Percentiles rank a stretch among this genome's conserved stretches.
Conservation (phyloP, 2,113 vertebrate species). For the Hyaena hyaena region DNA sequence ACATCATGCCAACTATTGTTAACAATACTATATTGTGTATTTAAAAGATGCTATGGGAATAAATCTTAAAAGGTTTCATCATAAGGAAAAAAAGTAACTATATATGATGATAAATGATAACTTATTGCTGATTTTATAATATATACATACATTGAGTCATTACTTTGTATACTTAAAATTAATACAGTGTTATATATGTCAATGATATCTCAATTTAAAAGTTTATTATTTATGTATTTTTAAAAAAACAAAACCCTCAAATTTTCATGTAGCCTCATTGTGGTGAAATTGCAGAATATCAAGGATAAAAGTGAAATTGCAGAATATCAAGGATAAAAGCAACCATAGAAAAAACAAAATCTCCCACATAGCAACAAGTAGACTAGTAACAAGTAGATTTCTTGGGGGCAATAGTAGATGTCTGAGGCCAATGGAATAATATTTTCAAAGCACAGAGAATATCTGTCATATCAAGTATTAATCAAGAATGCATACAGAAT, state of each 20-base stretch:
- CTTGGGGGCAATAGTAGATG: not conserved
- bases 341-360: not conserved
- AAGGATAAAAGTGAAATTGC: not conserved
- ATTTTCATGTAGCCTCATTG: not conserved
- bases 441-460: not conserved
- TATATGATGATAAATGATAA: not conserved
- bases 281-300: not conserved
- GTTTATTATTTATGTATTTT: not conserved
- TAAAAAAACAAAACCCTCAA: not conserved
- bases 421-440: not conserved
- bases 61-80: not conserved
- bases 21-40: not conserved
- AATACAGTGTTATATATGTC: not conserved
- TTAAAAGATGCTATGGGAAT: not conserved
- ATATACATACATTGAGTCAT: not conserved
- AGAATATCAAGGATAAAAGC: not conserved
- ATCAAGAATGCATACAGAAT: not conserved
- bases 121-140: not conserved
- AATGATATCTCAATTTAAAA: not conserved
- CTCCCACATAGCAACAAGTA: not conserved
- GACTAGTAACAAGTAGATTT: not conserved
- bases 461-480: not conserved
- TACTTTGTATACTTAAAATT: not conserved
- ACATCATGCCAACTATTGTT: not conserved
- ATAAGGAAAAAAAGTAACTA: not conserved